Evolutionary conservation across 1,140 invertebrate species (phyloP).

Genomic region (Onthophagus taurus): DNA sequence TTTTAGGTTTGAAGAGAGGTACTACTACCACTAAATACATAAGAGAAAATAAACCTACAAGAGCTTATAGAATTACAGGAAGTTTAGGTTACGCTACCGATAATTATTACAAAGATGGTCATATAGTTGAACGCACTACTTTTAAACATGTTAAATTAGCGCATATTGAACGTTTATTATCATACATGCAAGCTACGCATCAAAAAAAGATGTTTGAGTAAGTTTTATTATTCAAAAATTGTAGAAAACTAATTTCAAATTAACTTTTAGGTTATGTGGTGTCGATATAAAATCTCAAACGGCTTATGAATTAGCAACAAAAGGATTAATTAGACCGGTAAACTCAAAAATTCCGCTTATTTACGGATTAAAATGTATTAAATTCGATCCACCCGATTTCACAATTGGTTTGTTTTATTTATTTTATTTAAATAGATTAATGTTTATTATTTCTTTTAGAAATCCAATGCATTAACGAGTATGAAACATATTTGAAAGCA

Average conservation of each 20-base stretch:
- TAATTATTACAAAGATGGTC: slow-evolving; percentile 61
- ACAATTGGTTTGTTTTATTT: slow-evolving; percentile 56
- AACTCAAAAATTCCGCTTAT: slow-evolving; percentile 62
- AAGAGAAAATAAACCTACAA: slow-evolving; percentile 45
- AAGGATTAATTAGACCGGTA: slow-evolving; percentile 68
- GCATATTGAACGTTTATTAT: slow-evolving; percentile 60
- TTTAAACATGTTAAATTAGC: slow-evolving; percentile 56
- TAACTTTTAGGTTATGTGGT: slow-evolving; percentile 55
- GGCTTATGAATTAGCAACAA: slow-evolving; percentile 75
- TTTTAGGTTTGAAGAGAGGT: slow-evolving; percentile 64
- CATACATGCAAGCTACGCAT: slow-evolving; percentile 70
- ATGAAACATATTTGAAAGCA: slow-evolving; percentile 59
- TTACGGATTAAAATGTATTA: slow-evolving; percentile 77
- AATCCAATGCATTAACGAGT: slow-evolving; percentile 76
- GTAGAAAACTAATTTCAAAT: slow-evolving; percentile 3
- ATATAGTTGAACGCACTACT: slow-evolving; percentile 59
- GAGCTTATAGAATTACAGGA: slow-evolving; percentile 68
- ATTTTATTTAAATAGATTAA: slow-evolving; percentile 14
- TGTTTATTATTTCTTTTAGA: slow-evolving; percentile 49
- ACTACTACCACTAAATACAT: slow-evolving; percentile 45
- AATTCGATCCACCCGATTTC: slow-evolving; percentile 76
- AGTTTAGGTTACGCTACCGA: slow-evolving; percentile 70
- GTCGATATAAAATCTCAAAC: slow-evolving; percentile 74
- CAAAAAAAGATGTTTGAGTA: slow-evolving; percentile 77
- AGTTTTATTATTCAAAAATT: slow-evolving; percentile 31